Evolutionary conservation across 2,888 invertebrate species (phyloP).

Genomic region (Eilema griseolum): DNA sequence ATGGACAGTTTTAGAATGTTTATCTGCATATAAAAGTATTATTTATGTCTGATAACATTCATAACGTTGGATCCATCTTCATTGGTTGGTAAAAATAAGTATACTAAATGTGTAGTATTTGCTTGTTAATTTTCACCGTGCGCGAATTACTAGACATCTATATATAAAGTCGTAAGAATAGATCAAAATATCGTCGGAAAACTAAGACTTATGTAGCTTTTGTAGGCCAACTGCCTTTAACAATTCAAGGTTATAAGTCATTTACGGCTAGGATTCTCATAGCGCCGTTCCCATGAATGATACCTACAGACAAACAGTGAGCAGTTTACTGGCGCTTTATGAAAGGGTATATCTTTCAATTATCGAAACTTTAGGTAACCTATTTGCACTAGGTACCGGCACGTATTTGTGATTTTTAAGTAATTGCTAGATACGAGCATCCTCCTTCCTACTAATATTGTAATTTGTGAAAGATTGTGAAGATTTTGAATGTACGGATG

Average conservation of each 20-base stretch:
- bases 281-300: slow-evolving; percentile 2
- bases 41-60: no score
- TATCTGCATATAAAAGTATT: no score
- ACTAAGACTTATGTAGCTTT: background rate
- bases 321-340: background rate
- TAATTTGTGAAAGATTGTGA: no score
- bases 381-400: background rate
- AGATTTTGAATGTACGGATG: no score
- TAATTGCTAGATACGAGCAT: background rate
- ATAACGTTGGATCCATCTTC: no score
- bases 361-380: no score
- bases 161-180: background rate
- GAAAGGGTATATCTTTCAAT: background rate
- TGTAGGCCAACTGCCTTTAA: background rate
- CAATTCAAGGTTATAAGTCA: slow-evolving; percentile 11
- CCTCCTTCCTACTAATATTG: background rate
- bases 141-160: background rate
- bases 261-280: slow-evolving; percentile 1
- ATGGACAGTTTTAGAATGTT: background rate
- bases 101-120: no score
- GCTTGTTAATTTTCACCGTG: background rate
- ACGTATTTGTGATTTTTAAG: background rate
- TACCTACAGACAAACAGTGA: background rate
- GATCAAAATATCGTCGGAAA: background rate
- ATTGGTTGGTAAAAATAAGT: no score